Conservation (phyloP, 2,113 vertebrate genomes). For the Eulacestoma nigropectus region DNA sequence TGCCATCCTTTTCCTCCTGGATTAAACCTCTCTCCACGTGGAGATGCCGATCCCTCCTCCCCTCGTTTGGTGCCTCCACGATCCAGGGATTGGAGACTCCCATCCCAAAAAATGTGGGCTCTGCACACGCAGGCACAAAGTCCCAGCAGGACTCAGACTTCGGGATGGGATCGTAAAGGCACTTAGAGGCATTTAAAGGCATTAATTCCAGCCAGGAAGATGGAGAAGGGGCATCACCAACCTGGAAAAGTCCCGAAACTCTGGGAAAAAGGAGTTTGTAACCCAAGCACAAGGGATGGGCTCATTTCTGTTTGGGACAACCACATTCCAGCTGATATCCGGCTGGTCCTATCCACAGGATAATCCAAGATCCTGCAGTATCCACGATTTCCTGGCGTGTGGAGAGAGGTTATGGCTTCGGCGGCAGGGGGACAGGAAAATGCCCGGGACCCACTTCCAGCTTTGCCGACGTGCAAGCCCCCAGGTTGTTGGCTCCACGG, state of each 20-base stretch:
- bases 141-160: background rate
- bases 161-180: background rate
- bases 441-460: background rate
- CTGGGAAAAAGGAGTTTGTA: background rate
- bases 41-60: background rate
- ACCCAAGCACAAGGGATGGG: too few relatives aligned
- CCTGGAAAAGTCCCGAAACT: background rate
- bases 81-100: too few relatives aligned
- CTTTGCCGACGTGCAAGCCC: accelerated
- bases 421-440: too few relatives aligned
- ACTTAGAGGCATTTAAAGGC: background rate
- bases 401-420: accelerated
- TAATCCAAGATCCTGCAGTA: background rate
- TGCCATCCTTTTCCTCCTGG: too few relatives aligned
- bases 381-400: background rate
- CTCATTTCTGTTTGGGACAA: background rate
- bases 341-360: background rate
- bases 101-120: background rate
- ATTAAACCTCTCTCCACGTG: background rate
- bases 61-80: background rate
- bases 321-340: background rate
- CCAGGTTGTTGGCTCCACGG: background rate
- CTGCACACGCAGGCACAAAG: accelerated
- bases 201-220: background rate
- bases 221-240: too few relatives aligned